These are phyloP conservation scores for Acyrthosiphon pisum DNA, from an alignment of 1,140 invertebrate species.

Conservation along the genomic window DNA sequence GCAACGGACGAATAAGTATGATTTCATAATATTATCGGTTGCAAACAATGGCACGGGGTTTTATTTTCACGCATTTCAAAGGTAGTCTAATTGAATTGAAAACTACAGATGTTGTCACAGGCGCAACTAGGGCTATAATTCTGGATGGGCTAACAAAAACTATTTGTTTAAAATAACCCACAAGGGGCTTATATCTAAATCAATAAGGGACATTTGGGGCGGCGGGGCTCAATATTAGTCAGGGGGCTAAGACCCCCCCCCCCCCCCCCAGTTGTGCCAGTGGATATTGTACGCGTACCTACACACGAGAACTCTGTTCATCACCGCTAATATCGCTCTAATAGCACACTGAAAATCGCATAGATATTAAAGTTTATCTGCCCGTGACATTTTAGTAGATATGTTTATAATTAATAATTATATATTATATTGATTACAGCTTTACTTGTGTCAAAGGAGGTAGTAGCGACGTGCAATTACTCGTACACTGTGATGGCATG, in stretches of 20 bases:
- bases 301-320: background rate
- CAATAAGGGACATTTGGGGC: too few species aligned
- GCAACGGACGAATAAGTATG: background rate
- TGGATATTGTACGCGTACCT: background rate
- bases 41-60: background rate
- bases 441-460: background rate
- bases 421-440: constrained; percentile 1
- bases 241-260: too few species aligned
- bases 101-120: background rate
- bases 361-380: background rate
- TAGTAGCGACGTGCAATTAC: constrained; percentile 33
- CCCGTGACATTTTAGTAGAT: background rate
- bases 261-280: too few species aligned
- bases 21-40: background rate
- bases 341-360: background rate
- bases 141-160: too few species aligned
- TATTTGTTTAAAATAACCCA: too few species aligned
- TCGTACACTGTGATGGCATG: constrained; percentile 47
- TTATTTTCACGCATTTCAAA: background rate
- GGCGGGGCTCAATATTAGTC: too few species aligned
- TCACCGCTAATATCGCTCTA: background rate
- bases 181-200: too few species aligned
- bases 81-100: background rate
- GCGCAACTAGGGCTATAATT: too few species aligned
- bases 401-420: background rate